A percentile compares a stretch with the other conserved stretches of the same genome.
These are phyloP conservation scores for Hafferia zeledoni DNA, from an alignment of 2,797 vertebrate genomes.

Conservation along the genomic window DNA sequence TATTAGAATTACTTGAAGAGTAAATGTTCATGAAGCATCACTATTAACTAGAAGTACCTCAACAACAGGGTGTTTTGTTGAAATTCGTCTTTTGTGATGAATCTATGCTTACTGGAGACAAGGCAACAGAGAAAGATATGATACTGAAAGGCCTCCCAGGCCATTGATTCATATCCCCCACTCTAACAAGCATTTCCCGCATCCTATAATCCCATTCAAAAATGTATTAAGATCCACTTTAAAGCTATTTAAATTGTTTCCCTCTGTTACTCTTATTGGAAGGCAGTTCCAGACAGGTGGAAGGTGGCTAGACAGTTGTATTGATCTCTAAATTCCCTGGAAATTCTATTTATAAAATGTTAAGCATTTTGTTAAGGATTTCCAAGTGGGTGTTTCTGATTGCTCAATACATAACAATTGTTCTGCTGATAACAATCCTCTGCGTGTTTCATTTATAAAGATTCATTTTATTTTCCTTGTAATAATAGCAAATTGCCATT, in stretches of 20 bases:
- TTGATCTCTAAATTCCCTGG: constrained; percentile 60
- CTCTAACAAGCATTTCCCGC: background rate
- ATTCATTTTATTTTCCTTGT: constrained; percentile 46
- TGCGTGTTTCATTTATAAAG: constrained; percentile 39
- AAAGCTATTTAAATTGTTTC: constrained; percentile 28
- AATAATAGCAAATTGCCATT: constrained; percentile 39
- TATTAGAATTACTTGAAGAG: background rate
- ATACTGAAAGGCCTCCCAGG: background rate
- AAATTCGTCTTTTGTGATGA: background rate
- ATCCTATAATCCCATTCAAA: constrained; percentile 44
- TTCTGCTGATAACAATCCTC: constrained; percentile 45
- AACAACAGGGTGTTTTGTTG: background rate
- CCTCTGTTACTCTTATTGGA: constrained; percentile 8
- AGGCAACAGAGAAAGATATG: background rate
- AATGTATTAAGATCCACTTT: constrained; percentile 35
- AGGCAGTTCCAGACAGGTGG: constrained; percentile 44
- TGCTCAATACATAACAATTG: constrained; percentile 41
- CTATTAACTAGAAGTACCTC: background rate
- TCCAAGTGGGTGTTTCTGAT: constrained; percentile 53
- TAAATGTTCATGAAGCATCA: background rate
- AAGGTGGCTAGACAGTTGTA: constrained; percentile 55
- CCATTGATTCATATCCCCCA: background rate
- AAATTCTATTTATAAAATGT: constrained; percentile 62
- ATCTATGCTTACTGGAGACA: background rate
- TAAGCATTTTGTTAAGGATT: constrained; percentile 56